Evolutionary conservation across 2,888 invertebrate genomes (phyloP).

Genomic region (Plusia festucae): DNA sequence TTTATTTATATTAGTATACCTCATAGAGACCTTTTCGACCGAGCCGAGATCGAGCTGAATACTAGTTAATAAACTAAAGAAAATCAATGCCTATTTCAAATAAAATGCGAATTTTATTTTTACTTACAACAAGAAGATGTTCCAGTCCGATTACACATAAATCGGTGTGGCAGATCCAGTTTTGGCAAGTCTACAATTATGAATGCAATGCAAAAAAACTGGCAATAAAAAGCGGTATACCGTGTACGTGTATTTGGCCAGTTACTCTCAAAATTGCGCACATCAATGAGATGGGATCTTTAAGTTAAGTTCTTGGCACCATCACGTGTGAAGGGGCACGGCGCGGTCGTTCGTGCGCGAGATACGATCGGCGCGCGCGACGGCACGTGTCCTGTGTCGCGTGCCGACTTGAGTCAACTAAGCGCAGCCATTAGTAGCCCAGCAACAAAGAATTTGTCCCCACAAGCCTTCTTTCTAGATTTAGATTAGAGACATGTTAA

Average conservation of each 20-base stretch:
- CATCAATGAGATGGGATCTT: slow-evolving; percentile 84
- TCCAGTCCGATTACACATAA: slow-evolving; percentile 21
- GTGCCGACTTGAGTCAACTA: slow-evolving; percentile 68
- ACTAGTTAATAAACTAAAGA: slow-evolving; percentile 22
- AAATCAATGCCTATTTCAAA: slow-evolving; percentile 23
- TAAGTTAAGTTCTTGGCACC: slow-evolving; percentile 73
- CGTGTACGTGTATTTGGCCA: slow-evolving; percentile 62
- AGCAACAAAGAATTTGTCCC: slow-evolving; percentile 66
- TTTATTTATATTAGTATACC: slow-evolving; percentile 54
- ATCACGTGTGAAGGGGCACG: slow-evolving; percentile 88
- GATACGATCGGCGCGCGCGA: slow-evolving; percentile 80
- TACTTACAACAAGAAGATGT: slow-evolving; percentile 22
- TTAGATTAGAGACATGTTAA: slow-evolving; percentile 61
- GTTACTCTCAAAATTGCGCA: slow-evolving; percentile 68
- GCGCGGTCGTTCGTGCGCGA: slow-evolving; percentile 83
- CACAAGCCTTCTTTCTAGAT: slow-evolving; percentile 62
- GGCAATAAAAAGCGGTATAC: slow-evolving; percentile 42
- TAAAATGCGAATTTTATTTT: too few species aligned
- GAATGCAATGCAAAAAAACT: slow-evolving; percentile 37
- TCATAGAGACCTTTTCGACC: background rate
- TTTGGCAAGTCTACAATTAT: background rate
- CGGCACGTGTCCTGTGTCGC: slow-evolving; percentile 84
- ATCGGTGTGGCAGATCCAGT: slow-evolving; percentile 18
- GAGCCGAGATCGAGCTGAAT: too few species aligned
- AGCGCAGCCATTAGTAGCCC: slow-evolving; percentile 69